phyloP scores from a whole-genome alignment of 2,797 vertebrate species.

The Parauchenoglanis punctatus region DNA sequence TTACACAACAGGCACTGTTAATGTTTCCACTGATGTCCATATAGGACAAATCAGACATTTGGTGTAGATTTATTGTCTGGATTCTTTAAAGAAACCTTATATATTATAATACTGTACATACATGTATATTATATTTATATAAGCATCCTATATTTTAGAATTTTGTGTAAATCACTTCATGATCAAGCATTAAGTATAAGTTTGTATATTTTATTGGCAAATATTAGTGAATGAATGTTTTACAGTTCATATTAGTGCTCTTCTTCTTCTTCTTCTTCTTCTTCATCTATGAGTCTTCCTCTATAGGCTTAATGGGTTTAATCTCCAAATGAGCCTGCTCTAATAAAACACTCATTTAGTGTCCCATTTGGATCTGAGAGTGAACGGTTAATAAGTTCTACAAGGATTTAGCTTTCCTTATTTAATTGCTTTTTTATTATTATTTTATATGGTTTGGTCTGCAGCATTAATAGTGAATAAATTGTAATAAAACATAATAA shows the following conservation, averaged over 20 bases:
- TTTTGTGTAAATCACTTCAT: neutral
- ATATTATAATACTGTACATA: neutral
- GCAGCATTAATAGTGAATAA: neutral
- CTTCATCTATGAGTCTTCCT: neutral
- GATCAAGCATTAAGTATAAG: neutral
- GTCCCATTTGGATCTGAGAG: neutral
- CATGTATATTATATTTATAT: neutral
- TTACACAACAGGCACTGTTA: constrained; percentile 1
- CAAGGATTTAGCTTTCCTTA: neutral
- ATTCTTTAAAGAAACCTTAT: neutral
- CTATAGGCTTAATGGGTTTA: constrained; percentile 2
- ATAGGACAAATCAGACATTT: neutral
- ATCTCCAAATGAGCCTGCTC: neutral
- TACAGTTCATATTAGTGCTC: neutral
- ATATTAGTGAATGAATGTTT: neutral
- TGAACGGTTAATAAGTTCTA: neutral
- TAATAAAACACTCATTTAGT: neutral
- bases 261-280: neutral
- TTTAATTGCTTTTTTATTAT: neutral
- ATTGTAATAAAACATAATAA: neutral
- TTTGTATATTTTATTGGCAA: neutral
- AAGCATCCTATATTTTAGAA: neutral
- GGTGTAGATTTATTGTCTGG: neutral
- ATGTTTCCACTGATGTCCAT: neutral
- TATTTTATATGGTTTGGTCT: neutral